Conservation (phyloP, 2,113 vertebrate species). For the Gallinago undulata region DNA sequence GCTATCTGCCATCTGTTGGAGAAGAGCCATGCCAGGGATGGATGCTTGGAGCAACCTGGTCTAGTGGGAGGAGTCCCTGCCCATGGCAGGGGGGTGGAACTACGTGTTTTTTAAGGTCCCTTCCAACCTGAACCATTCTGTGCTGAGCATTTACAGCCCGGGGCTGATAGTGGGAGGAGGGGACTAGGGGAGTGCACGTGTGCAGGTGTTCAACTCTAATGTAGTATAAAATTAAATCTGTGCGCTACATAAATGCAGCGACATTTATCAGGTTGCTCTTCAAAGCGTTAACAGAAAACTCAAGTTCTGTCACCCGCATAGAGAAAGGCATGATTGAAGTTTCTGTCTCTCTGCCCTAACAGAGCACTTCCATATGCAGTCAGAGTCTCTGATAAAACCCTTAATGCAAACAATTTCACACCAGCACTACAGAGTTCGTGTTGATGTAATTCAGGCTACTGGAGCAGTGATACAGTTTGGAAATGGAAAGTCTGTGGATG, state of each 20-base stretch:
- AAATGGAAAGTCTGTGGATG: slow-evolving; percentile 85
- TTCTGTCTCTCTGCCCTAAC: slow-evolving; percentile 28
- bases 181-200: too few relatives aligned
- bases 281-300: rapidly evolving
- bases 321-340: background rate
- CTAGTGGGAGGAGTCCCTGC: background rate
- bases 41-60: background rate
- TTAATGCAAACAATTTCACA: slow-evolving; percentile 91
- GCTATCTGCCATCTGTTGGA: background rate
- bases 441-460: slow-evolving; percentile 85
- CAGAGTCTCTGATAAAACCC: slow-evolving; percentile 87
- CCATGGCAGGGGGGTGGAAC: background rate
- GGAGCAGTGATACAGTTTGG: slow-evolving; percentile 87
- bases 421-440: slow-evolving; percentile 91
- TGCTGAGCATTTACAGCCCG: background rate
- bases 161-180: background rate
- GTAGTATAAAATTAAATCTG: background rate
- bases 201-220: background rate
- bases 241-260: rapidly evolving
- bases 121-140: background rate
- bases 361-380: slow-evolving; percentile 96
- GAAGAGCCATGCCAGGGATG: rapidly evolving
- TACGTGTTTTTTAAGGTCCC: background rate
- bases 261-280: background rate
- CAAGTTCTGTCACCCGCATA: background rate